These are phyloP conservation scores for Poecilia wingei DNA, from an alignment of 2,797 vertebrate species.

Conservation along the genomic window DNA sequence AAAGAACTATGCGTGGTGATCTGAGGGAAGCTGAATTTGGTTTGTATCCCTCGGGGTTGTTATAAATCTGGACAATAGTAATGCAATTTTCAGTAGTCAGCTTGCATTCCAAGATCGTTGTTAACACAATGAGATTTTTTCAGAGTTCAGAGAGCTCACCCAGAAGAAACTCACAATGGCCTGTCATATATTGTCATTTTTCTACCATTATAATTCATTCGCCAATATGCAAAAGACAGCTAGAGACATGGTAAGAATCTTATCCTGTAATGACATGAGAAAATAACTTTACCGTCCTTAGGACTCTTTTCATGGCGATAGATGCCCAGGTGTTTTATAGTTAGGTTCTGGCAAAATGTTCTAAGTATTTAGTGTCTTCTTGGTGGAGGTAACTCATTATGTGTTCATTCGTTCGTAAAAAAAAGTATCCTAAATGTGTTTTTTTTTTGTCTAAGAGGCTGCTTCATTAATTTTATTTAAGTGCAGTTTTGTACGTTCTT, in stretches of 20 bases:
- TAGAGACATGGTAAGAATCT: background rate
- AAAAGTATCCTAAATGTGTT: background rate
- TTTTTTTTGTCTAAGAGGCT: background rate
- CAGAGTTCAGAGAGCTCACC: background rate
- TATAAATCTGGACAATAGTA: constrained; percentile 3
- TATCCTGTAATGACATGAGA: background rate
- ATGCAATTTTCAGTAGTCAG: background rate
- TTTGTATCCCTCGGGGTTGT: constrained; percentile 16
- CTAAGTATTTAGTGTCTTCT: background rate
- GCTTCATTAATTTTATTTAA: background rate
- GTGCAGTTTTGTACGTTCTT: background rate
- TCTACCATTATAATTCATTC: background rate
- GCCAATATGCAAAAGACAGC: background rate
- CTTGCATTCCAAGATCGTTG: background rate
- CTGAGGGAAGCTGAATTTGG: constrained; percentile 30
- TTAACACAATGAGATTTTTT: background rate
- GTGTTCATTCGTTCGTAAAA: background rate
- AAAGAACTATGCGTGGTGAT: constrained; percentile 15
- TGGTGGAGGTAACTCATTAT: background rate
- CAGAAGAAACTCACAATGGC: background rate
- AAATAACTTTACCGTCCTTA: background rate
- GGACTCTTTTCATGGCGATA: background rate
- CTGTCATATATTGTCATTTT: background rate
- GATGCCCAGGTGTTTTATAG: background rate
- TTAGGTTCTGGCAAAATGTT: background rate